Evolutionary conservation across 1,140 invertebrate species (phyloP), one percentile per base, ranked within the genome.

Genomic region (Physella acuta): DNA sequence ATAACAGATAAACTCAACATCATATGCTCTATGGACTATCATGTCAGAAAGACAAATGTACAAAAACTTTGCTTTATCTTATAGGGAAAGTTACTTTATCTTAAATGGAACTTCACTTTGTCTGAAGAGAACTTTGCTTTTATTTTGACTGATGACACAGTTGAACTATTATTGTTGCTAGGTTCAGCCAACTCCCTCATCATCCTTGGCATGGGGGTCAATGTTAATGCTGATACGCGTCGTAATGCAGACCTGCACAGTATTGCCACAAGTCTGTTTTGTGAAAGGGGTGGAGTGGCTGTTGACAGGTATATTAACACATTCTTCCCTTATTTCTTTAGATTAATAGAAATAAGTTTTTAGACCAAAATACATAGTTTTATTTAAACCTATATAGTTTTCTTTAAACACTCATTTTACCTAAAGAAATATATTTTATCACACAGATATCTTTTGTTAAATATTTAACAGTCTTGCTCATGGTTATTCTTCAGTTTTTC

Each of bases 121-220:
- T n/a, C n/a, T n/a, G n/a, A n/a, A n/a, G n/a, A n/a, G n/a, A n/a
- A n/a, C n/a, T n/a, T n/a, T n/a, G n/a, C n/a, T n/a, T n/a, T n/a
- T n/a, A n/a, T n/a, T n/a, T n/a, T n/a, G n/a, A n/a, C n/a, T n/a
- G n/a, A n/a, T n/a, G n/a, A n/a, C n/a, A n/a, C n/a, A n/a, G n/a
- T n/a, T n/a, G n/a, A n/a, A n/a, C n/a, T n/a, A n/a, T n/a, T n/a
- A n/a, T n/a, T n/a, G n/a, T n/a, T n/a, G n/a, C n/a, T n/a, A n/a
- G 58, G 61, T 36, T 24, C 39, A 8, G 14, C 53, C 24, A 52
- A 71, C 17, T 53, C 37, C 30, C 24, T 76, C 14, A 71, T 70
- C 24, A 69, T 77, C 31, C 65, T 77, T 33, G 78, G 78, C 11
- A 71, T 77, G 31, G 78, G 78, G n/a, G 60, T 79, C 28, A 79